Evolutionary conservation across 1,140 invertebrate species (phyloP).

Genomic region (Drosophila teissieri): DNA sequence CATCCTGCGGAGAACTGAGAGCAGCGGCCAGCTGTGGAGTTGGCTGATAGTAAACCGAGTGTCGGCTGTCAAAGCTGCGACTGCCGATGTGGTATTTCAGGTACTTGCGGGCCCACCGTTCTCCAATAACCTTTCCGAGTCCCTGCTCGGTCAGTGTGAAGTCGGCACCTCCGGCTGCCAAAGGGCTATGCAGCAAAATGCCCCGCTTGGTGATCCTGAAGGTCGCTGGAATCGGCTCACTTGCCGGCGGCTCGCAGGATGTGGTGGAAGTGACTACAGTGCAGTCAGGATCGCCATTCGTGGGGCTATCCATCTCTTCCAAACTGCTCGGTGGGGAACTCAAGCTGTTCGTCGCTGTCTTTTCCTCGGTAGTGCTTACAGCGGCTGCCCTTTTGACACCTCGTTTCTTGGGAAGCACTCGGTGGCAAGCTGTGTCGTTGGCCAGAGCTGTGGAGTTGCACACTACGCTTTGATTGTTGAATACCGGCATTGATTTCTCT

Average conservation of each 20-base stretch:
- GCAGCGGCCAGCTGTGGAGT: conserved; percentile 31
- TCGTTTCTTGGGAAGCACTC: conserved; percentile 13
- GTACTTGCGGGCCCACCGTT: conserved; percentile 53
- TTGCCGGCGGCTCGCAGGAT: conserved; percentile 18
- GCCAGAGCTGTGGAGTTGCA: conserved; percentile 65
- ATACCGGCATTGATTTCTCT: conserved; percentile 18
- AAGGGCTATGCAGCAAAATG: conserved; percentile 50
- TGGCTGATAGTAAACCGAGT: conserved; percentile 71
- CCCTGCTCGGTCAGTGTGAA: conserved; percentile 63
- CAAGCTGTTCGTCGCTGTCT: not conserved
- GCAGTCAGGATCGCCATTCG: conserved; percentile 56
- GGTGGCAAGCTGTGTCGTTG: conserved; percentile 36
- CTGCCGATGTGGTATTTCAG: conserved; percentile 66
- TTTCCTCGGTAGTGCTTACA: conserved; percentile 24
- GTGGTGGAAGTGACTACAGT: conserved; percentile 73
- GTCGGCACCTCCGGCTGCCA: not conserved
- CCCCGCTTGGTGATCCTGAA: conserved; percentile 51
- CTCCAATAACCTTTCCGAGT: conserved; percentile 61
- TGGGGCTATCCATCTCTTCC: too few species aligned
- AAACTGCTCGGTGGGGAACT: not conserved
- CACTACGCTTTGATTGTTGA: conserved; percentile 59
- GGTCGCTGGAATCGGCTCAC: not conserved
- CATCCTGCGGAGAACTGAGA: conserved; percentile 3
- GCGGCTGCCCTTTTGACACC: conserved; percentile 1
- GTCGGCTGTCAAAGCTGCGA: conserved; percentile 57